A percentile compares a stretch with the other conserved stretches of the same genome.
Evolutionary conservation across 2,888 invertebrate species (phyloP).

Genomic region (Lamellibrachia columna): DNA sequence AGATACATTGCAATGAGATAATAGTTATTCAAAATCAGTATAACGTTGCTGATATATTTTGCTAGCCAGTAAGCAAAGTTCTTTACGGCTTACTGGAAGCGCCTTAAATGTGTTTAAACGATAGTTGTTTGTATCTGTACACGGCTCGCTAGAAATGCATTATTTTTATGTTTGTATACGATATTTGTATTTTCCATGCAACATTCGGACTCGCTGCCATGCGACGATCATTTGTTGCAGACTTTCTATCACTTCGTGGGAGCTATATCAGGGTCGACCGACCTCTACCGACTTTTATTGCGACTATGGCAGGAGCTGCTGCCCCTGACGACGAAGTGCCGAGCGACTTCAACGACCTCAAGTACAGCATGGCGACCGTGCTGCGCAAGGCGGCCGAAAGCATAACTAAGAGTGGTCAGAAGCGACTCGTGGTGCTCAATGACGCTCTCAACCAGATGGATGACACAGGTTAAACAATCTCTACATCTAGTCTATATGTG

Average conservation of each 20-base stretch:
- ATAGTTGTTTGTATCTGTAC: too few relatives aligned
- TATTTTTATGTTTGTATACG: neutral
- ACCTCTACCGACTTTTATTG: slow-evolving; percentile 41
- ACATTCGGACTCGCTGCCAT: neutral
- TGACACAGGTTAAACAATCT: slow-evolving; percentile 28
- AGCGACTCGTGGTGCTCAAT: slow-evolving; percentile 42
- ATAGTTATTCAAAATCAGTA: too few relatives aligned
- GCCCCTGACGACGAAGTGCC: slow-evolving; percentile 42
- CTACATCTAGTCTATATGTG: neutral
- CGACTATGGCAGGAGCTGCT: slow-evolving; percentile 45
- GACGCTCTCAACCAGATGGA: slow-evolving; percentile 50
- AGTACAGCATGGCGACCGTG: slow-evolving; percentile 41
- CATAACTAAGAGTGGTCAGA: slow-evolving; percentile 34
- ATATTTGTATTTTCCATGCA: neutral
- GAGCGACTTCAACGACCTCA: slow-evolving; percentile 43
- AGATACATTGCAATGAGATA: too few relatives aligned
- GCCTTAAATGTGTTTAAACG: neutral
- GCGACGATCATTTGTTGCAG: slow-evolving; percentile 31
- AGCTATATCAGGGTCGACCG: slow-evolving; percentile 46
- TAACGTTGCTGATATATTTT: too few relatives aligned
- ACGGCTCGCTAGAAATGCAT: too few relatives aligned
- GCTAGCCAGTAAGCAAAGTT: neutral
- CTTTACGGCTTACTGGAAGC: too few relatives aligned
- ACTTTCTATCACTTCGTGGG: slow-evolving; percentile 49
- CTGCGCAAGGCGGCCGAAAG: slow-evolving; percentile 37